Base-by-base conservation (phyloP, 2,797 vertebrate genomes). In the Etheostoma nigrum region DNA sequence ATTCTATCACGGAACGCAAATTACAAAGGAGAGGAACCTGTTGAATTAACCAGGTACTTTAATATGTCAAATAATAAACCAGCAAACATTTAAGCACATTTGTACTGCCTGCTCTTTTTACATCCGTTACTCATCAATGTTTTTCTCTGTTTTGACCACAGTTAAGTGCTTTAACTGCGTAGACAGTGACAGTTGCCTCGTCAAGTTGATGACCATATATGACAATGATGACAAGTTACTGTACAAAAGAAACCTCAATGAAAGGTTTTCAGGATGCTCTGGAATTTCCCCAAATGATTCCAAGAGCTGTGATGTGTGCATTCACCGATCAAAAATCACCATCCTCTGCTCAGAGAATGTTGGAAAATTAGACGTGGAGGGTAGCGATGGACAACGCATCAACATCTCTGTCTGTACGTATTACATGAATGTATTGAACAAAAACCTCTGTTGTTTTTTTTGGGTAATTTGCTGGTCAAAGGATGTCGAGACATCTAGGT, bases 161-260 rank as follows among this genome's bases (percentile, higher is more conserved):
- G 72, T 1, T 2, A n/a, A 19, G 0, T 89, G 76, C 36, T 67
- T 36, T 3, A 61, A 36, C 40, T 86, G 88, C 77, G 19, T 0
- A 21, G 72, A 88, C 16, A 1, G 3, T 16, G 45, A 44, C 1
- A 54, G 3, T 51, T 89, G 90, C 40, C 1, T 0, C 33, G 33
- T 10, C 14, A 54, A 67, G 0, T 0, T 87, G 14, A 0, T 0
- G 0, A 4, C 0, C 0, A 76, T 90, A 40, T 86, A 11, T n/a
- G 2, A 1, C 0, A 0, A 0, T 1, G 0, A 1, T 0, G 21
- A 71, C 15, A 0, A 0, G 0, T 0, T 0, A 0, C 1, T 76
- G 14, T 87, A 59, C 48, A 0, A 15, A 0, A 40, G 40, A 58
- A 0, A 0, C 1, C 0, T 0, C 0, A 1, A 21, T 8, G 1